Conservation (phyloP, 2,113 vertebrate species). For the Labeo catla region DNA sequence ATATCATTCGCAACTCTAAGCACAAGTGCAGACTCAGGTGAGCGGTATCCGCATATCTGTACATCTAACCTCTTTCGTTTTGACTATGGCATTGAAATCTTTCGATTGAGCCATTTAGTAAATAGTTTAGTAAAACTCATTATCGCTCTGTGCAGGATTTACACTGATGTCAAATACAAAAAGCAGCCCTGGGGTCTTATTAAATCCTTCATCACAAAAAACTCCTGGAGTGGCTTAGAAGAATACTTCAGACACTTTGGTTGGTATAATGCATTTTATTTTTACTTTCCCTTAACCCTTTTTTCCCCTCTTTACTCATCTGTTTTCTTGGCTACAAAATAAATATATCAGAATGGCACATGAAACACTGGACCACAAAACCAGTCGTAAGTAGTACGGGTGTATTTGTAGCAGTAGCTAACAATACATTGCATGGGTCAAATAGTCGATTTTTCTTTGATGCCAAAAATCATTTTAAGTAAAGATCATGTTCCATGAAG, state of each 20-base stretch:
- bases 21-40: slow-evolving; percentile 91
- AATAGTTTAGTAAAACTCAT: background rate
- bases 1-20: slow-evolving; percentile 83
- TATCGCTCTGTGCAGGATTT: slow-evolving; percentile 77
- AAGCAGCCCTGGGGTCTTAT: slow-evolving; percentile 94
- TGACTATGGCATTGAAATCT: background rate
- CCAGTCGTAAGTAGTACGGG: too few relatives aligned
- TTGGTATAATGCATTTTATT: slow-evolving; percentile 67
- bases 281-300: background rate
- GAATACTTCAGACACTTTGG: slow-evolving; percentile 91
- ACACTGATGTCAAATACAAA: slow-evolving; percentile 90
- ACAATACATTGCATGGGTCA: too few relatives aligned
- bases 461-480: too few relatives aligned
- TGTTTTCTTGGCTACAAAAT: background rate
- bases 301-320: background rate
- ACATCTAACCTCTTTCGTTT: background rate
- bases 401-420: too few relatives aligned
- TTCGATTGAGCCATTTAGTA: background rate
- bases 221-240: slow-evolving; percentile 92
- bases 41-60: slow-evolving; percentile 42
- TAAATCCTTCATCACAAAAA: slow-evolving; percentile 94
- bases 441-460: too few relatives aligned
- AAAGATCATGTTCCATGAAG: too few relatives aligned
- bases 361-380: too few relatives aligned
- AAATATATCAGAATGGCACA: too few relatives aligned